phyloP scores from a whole-genome alignment of 2,797 vertebrate species.

The Hydrolagus colliei region DNA sequence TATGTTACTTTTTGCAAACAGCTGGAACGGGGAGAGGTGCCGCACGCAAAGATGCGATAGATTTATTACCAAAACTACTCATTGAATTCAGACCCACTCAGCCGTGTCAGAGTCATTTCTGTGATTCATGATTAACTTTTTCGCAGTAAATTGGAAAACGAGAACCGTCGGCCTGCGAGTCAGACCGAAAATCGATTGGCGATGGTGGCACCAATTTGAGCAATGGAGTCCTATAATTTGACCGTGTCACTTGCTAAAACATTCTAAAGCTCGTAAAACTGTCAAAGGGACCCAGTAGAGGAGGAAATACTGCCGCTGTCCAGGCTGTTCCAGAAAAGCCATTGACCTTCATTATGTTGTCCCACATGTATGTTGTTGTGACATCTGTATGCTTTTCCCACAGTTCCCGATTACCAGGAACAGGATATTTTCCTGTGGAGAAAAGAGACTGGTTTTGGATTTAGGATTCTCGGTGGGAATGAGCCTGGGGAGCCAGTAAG shows the following conservation, averaged over 20 bases:
- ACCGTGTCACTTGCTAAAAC: slow-evolving; percentile 1
- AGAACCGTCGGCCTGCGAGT: not conserved
- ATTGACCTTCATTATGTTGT: slow-evolving; percentile 20
- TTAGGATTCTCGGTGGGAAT: slow-evolving; percentile 97
- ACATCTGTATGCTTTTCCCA: slow-evolving; percentile 38
- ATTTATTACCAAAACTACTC: slow-evolving; percentile 2
- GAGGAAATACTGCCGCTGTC: not conserved
- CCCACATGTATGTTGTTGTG: not conserved
- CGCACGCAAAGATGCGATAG: not conserved
- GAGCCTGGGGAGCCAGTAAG: slow-evolving; percentile 94
- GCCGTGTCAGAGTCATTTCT: not conserved
- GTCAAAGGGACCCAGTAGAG: not conserved
- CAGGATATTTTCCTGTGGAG: slow-evolving; percentile 99
- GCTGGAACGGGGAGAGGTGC: not conserved
- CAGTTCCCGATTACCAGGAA: slow-evolving; percentile 97
- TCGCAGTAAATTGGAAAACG: not conserved
- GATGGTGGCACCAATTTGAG: slow-evolving; percentile 6
- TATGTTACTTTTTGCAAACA: too few species aligned
- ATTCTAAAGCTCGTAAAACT: slow-evolving; percentile 5
- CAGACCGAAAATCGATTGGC: slow-evolving; percentile 18
- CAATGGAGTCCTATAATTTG: slow-evolving; percentile 15
- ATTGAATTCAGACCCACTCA: not conserved
- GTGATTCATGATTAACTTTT: not conserved
- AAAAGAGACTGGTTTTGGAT: slow-evolving; percentile 96
- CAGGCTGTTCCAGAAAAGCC: not conserved